A percentile compares a stretch with the other conserved stretches of the same genome.
These are phyloP conservation scores for Hoplias malabaricus DNA, from an alignment of 2,113 vertebrate species.

Conservation along the genomic window DNA sequence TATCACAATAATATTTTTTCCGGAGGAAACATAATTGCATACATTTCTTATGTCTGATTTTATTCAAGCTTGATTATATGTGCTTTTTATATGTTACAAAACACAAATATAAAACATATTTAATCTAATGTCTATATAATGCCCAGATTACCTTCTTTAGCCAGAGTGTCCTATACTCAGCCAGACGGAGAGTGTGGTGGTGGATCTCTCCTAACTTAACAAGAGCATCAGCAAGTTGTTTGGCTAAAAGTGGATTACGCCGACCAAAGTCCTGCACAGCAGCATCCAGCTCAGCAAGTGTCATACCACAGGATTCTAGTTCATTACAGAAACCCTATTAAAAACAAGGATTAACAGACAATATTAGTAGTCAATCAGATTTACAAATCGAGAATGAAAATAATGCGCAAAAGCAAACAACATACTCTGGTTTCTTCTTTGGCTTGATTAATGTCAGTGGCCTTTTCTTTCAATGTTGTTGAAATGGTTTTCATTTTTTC, in stretches of 20 bases:
- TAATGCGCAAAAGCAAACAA: neutral
- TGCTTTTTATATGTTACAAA: neutral
- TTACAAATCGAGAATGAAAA: neutral
- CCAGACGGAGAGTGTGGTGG: slow-evolving; percentile 81
- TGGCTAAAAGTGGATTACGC: slow-evolving; percentile 81
- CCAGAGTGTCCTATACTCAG: slow-evolving; percentile 79
- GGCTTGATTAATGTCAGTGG: slow-evolving; percentile 81
- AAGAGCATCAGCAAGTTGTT: slow-evolving; percentile 82
- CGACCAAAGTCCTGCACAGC: slow-evolving; percentile 88
- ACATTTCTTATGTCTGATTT: too few species aligned
- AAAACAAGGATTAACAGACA: neutral
- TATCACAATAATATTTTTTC: neutral
- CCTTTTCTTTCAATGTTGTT: slow-evolving; percentile 83
- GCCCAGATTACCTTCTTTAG: slow-evolving; percentile 86
- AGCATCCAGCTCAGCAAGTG: slow-evolving; percentile 82
- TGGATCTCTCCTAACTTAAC: slow-evolving; percentile 83
- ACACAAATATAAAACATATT: neutral
- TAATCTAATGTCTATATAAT: neutral
- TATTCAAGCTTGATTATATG: too few species aligned
- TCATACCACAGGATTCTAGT: slow-evolving; percentile 81
- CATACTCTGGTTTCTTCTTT: slow-evolving; percentile 87
- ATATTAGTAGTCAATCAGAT: neutral
- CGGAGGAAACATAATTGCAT: too few species aligned
- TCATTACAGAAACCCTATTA: slow-evolving; percentile 83
- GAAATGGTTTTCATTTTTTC: slow-evolving; percentile 82